Evolutionary conservation across 2,888 invertebrate species (phyloP).

Genomic region (Nemotelus pantherinus): DNA sequence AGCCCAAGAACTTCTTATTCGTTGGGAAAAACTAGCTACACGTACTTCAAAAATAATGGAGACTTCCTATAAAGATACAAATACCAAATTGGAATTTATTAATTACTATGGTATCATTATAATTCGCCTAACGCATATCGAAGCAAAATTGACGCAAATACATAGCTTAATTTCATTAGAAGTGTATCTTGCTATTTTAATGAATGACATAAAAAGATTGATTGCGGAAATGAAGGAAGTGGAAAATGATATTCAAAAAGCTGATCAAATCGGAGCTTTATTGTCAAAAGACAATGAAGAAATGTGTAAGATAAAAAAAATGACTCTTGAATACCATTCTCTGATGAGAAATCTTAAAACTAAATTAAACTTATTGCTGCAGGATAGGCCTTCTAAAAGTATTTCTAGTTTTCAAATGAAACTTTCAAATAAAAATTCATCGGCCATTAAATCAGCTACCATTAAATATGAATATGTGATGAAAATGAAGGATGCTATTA

Average conservation of each 20-base stretch:
- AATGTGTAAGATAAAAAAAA: constrained; percentile 67
- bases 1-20: constrained; percentile 69
- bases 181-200: constrained; percentile 56
- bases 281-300: constrained; percentile 71
- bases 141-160: constrained; percentile 76
- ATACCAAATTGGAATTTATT: constrained; percentile 74
- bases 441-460: constrained; percentile 68
- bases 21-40: constrained; percentile 74
- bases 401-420: constrained; percentile 72
- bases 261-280: constrained; percentile 70
- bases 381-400: constrained; percentile 60
- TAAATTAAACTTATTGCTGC: constrained; percentile 64
- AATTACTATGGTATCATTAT: constrained; percentile 77
- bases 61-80: constrained; percentile 69
- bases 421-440: constrained; percentile 70
- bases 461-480: constrained; percentile 84
- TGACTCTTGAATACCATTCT: constrained; percentile 74
- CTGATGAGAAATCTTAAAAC: constrained; percentile 72
- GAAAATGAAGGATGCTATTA: constrained; percentile 78
- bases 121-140: constrained; percentile 75
- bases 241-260: constrained; percentile 67
- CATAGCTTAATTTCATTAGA: constrained; percentile 69
- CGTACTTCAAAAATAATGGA: constrained; percentile 70
- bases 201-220: constrained; percentile 63
- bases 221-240: constrained; percentile 69